Conservation (phyloP, 1,140 invertebrate genomes). For the Meteorus sp. region DNA sequence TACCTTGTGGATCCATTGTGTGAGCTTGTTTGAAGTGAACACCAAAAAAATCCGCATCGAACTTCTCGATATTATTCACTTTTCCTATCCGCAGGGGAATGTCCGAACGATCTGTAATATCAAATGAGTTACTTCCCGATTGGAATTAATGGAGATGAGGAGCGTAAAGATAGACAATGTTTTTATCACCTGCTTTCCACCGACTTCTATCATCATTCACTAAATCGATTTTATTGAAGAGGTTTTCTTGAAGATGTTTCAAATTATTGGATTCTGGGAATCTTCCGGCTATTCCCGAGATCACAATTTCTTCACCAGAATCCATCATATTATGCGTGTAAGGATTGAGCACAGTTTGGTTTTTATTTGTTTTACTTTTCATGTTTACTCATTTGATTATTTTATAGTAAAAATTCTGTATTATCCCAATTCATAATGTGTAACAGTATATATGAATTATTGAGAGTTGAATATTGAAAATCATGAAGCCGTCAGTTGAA, state of each 20-base stretch:
- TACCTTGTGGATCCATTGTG: conserved; percentile 85
- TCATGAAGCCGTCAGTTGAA: too few species aligned
- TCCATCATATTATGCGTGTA: conserved; percentile 23
- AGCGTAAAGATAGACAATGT: too few species aligned
- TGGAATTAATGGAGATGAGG: not conserved
- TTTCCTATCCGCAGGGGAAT: conserved; percentile 78
- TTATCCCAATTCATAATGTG: too few species aligned
- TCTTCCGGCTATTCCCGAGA: conserved; percentile 79
- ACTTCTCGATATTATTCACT: conserved; percentile 77
- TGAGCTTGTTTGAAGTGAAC: conserved; percentile 83
- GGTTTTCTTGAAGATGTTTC: conserved; percentile 75
- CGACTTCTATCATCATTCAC: conserved; percentile 75
- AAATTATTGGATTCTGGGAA: conserved; percentile 87
- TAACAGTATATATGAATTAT: too few species aligned
- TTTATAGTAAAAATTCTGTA: too few species aligned
- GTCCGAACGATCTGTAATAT: conserved; percentile 63
- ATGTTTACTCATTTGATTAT: conserved; percentile 1
- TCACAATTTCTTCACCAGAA: conserved; percentile 78
- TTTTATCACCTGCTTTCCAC: conserved; percentile 68
- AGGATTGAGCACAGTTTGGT: conserved; percentile 13
- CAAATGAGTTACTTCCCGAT: not conserved
- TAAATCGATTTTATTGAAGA: conserved; percentile 77
- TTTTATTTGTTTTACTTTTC: conserved; percentile 5
- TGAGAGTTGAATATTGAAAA: too few species aligned
- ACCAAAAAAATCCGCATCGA: conserved; percentile 82